Conservation (phyloP, 2,888 invertebrate genomes). For the Pegoplata infirma region DNA sequence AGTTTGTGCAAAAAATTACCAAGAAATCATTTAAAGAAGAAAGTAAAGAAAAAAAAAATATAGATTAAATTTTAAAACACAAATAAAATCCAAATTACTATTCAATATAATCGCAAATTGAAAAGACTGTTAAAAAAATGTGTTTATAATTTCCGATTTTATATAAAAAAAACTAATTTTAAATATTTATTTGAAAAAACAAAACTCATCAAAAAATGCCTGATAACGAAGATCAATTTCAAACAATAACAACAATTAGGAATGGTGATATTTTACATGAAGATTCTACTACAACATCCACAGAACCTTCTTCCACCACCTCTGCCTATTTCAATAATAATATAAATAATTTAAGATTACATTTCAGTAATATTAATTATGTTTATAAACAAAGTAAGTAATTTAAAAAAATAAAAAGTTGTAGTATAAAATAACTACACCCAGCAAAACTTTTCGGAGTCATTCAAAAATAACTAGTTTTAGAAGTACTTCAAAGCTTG, state of each 20-base stretch:
- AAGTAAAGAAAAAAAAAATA: conserved; percentile 3
- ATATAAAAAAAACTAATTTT: not conserved
- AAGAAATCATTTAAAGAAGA: not conserved
- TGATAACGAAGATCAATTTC: conserved; percentile 49
- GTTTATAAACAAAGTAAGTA: conserved; percentile 66
- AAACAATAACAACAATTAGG: conserved; percentile 15
- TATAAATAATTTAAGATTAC: conserved; percentile 65
- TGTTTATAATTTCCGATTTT: not conserved
- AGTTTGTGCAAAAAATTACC: not conserved
- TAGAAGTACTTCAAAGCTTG: no score
- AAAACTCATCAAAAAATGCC: conserved; percentile 31
- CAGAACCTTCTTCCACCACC: conserved; percentile 21
- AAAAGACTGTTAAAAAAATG: conserved; percentile 10
- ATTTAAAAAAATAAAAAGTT: not conserved
- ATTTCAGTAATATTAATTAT: conserved; percentile 71
- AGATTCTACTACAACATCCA: conserved; percentile 27
- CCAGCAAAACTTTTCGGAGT: no score
- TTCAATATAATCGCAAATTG: conserved; percentile 11
- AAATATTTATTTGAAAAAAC: not conserved
- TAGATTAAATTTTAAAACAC: not conserved
- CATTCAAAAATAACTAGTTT: no score
- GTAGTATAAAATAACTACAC: not conserved
- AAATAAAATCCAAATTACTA: not conserved
- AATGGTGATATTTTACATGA: conserved; percentile 39
- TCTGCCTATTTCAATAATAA: conserved; percentile 36